phyloP scores from a whole-genome alignment of 2,113 vertebrate genomes.

The Meles meles region DNA sequence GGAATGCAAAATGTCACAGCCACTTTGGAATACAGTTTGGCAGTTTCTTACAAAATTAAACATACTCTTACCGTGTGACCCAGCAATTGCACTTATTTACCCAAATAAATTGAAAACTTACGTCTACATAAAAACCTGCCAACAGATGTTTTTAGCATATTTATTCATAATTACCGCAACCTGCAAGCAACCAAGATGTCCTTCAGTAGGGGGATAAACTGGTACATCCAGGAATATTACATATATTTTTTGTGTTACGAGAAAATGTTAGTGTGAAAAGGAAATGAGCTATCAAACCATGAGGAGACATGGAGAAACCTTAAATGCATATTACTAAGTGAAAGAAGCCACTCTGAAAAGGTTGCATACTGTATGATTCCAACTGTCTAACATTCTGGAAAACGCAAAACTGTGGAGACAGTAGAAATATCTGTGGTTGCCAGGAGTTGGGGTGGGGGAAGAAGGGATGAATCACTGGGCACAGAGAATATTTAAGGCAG shows the following conservation, averaged over 20 bases:
- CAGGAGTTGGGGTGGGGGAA: neutral
- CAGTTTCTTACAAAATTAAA: neutral
- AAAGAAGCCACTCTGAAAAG: neutral
- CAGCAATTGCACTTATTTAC: neutral
- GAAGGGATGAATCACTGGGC: neutral
- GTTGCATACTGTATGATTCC: neutral
- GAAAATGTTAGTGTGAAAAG: neutral
- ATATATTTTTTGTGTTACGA: neutral
- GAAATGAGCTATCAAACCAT: neutral
- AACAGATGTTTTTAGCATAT: neutral
- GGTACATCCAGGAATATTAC: neutral
- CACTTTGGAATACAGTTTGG: neutral
- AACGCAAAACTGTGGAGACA: neutral
- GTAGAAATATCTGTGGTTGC: neutral
- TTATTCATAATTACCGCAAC: neutral
- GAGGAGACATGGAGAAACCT: neutral
- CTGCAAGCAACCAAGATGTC: neutral
- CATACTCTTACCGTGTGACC: neutral
- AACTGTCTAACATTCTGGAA: neutral
- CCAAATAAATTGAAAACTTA: neutral
- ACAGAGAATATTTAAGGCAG: neutral
- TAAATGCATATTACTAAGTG: neutral
- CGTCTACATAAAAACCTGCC: neutral
- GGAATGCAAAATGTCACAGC: neutral
- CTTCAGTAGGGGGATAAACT: neutral